Conservation (phyloP, 2,113 vertebrate genomes). For the Orthochromis indermauri region DNA sequence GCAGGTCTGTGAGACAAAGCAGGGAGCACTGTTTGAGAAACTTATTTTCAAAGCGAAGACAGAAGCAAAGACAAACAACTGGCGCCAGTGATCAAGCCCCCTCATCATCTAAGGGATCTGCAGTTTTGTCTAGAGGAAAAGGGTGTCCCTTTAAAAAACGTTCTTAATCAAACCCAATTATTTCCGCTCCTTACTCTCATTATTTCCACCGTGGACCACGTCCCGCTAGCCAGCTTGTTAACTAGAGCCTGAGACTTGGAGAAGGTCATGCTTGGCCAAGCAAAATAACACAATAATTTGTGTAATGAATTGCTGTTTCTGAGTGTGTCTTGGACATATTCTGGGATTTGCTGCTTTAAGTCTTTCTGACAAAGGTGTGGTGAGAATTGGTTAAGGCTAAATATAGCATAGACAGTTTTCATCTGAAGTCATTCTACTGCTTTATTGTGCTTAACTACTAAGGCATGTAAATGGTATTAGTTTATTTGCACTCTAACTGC, state of each 20-base stretch:
- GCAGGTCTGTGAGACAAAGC: not conserved
- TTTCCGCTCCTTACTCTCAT: slow-evolving; percentile 78
- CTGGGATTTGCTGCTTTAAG: not conserved
- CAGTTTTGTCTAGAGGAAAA: slow-evolving; percentile 66
- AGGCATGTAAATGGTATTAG: not conserved
- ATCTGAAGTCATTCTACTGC: not conserved
- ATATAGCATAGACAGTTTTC: not conserved
- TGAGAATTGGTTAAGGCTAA: not conserved
- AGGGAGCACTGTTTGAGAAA: not conserved
- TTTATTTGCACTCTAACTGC: not conserved
- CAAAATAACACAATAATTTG: slow-evolving; percentile 59
- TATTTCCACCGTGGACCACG: slow-evolving; percentile 66
- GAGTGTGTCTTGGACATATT: slow-evolving; percentile 8
- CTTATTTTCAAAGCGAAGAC: slow-evolving; percentile 7
- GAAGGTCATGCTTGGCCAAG: slow-evolving; percentile 53
- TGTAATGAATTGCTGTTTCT: slow-evolving; percentile 69
- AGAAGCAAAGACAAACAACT: slow-evolving; percentile 45
- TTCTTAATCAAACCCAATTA: slow-evolving; percentile 80
- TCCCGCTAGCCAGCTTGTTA: slow-evolving; percentile 68
- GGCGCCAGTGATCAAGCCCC: slow-evolving; percentile 59
- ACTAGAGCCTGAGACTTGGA: slow-evolving; percentile 57
- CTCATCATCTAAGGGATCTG: slow-evolving; percentile 30
- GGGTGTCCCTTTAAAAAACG: slow-evolving; percentile 71
- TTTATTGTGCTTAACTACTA: not conserved
- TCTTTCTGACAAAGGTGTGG: not conserved